Evolutionary conservation across 2,113 vertebrate species (phyloP), one percentile per base, ranked within the genome.

Genomic region (Cacatua alba): DNA sequence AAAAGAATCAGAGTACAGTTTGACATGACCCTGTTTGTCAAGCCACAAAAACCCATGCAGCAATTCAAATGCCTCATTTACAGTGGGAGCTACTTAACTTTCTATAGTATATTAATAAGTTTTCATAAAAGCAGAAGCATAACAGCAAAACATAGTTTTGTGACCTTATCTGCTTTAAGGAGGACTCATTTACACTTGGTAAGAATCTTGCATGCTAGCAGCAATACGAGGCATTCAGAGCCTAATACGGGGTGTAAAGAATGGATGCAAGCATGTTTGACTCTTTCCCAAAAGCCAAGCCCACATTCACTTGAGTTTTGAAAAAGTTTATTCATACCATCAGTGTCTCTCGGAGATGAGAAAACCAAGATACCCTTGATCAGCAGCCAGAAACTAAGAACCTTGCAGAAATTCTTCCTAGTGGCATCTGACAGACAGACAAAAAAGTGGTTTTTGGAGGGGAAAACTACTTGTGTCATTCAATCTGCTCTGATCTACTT

Each of bases 261-360:
- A 94, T 91, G 83, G 95, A 71, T 33, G 43, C 48, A 93, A 55
- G 82, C 72, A 82, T 92, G 79, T 57, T 92, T 94, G 91, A 94
- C 85, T 68, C 90, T 48, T 67, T 95, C 83, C 92, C 90, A 97
- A 92, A 78, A 93, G 82, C 92, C 96, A 94, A 94, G 92, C 91
- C 94, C 90, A 90, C 76, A 92, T 93, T 94, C 93, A 93, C 43
- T 81, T 92, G 59, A 77, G 77, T 88, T 96, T 78, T 78, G 48
- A 86, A 90, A 85, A 94, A 75, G 68, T 91, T 82, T 83, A 74
- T 53, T 88, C 6, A 24, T 79, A 83, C 8, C 59, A 70, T 70
- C 92, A 89, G 41, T 29, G 53, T 53, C 53, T 70, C 68, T 77
- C 46, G 53, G 76, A 78, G 67, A 63, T 49, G 20, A 93, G 71